Conservation (phyloP, 2,797 vertebrate species). For the Paguma larvata region DNA sequence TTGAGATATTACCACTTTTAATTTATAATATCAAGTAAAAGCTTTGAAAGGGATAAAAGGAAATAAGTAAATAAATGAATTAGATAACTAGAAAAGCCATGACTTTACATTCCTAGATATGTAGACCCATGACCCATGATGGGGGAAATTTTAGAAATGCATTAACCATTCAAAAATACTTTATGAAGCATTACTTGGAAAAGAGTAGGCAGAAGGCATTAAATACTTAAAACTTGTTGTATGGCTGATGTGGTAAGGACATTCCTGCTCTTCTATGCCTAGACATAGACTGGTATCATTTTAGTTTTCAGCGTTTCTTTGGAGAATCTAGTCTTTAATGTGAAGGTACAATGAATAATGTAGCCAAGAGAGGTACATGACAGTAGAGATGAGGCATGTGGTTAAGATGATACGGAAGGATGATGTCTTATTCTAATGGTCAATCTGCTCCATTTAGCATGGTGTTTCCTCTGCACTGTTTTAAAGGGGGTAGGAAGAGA, state of each 20-base stretch:
- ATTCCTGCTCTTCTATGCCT: not conserved
- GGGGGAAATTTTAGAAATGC: not conserved
- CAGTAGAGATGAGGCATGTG: not conserved
- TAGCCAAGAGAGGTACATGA: not conserved
- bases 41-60: not conserved
- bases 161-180: not conserved
- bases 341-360: not conserved
- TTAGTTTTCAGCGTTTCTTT: not conserved
- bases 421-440: not conserved
- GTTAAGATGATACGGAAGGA: not conserved
- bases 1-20: not conserved
- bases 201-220: not conserved
- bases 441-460: not conserved
- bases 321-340: not conserved
- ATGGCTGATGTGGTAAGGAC: not conserved
- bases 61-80: not conserved
- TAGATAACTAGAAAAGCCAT: not conserved
- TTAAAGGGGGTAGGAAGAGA: not conserved
- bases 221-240: not conserved
- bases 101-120: too few relatives aligned
- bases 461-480: not conserved
- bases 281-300: not conserved
- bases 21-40: not conserved
- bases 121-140: not conserved
- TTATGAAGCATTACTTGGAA: not conserved